phyloP scores from a whole-genome alignment of 2,888 invertebrate genomes.

The Cephus spinipes region DNA sequence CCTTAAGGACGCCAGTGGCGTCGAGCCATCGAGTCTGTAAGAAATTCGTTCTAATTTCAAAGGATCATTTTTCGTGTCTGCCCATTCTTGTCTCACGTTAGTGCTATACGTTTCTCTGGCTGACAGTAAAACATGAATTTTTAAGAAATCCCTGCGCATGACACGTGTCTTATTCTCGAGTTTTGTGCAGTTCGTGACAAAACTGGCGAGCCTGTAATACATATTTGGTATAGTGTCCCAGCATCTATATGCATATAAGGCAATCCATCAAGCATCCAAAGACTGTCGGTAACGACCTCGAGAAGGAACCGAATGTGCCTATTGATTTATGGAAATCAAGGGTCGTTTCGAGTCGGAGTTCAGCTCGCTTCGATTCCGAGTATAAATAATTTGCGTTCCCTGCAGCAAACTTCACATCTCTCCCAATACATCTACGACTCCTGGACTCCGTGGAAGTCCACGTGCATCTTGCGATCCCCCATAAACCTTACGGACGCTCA shows the following conservation, averaged over 20 bases:
- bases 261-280: conserved; percentile 45
- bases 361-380: conserved; percentile 36
- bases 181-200: not conserved
- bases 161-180: not conserved
- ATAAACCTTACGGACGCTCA: conserved; percentile 52
- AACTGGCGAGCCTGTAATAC: not conserved
- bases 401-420: conserved; percentile 23
- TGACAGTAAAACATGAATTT: not conserved
- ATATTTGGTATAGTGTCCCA: not conserved
- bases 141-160: not conserved
- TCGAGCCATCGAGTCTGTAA: not conserved
- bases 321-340: conserved; percentile 56
- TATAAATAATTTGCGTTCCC: conserved; percentile 45
- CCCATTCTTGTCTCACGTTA: not conserved
- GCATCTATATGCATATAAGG: conserved; percentile 43
- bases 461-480: conserved; percentile 46
- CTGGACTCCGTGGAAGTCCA: not conserved
- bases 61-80: not conserved
- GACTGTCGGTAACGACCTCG: conserved; percentile 34
- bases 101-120: too few species aligned
- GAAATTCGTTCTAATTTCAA: not conserved
- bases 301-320: conserved; percentile 41
- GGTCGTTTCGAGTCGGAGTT: conserved; percentile 39
- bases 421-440: not conserved
- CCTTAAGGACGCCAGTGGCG: conserved; percentile 17